These are phyloP conservation scores for Aleiodes testaceus DNA, from an alignment of 2,888 invertebrate species.

Conservation along the genomic window DNA sequence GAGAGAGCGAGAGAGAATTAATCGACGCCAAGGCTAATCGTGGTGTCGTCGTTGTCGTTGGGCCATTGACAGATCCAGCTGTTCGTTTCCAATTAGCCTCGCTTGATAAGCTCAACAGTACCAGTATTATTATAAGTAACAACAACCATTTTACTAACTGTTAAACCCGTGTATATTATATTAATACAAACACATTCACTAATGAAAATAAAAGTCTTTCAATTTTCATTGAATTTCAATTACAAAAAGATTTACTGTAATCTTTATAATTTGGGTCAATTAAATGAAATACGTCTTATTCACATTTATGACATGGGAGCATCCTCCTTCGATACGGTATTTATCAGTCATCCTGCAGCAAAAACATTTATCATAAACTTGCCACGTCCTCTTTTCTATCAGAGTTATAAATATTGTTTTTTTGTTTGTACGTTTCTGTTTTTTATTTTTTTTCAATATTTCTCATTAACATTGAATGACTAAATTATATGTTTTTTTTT, in stretches of 20 bases:
- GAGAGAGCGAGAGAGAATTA: constrained; percentile 26
- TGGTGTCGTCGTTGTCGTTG: constrained; percentile 48
- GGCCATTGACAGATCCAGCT: constrained; percentile 66
- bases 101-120: constrained; percentile 72
- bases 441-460: constrained; percentile 39
- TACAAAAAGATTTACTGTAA: constrained; percentile 27
- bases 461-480: background rate
- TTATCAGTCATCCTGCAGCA: constrained; percentile 67
- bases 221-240: constrained; percentile 13
- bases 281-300: constrained; percentile 18
- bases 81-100: constrained; percentile 72
- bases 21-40: constrained; percentile 51
- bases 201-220: constrained; percentile 12
- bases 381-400: constrained; percentile 35
- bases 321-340: constrained; percentile 65
- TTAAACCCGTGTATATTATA: constrained; percentile 1
- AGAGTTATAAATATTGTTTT: constrained; percentile 40
- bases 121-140: constrained; percentile 69
- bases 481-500: constrained; percentile 4
- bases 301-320: constrained; percentile 39
- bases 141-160: constrained; percentile 55
- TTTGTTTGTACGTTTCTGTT: no score
- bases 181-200: constrained; percentile 5
- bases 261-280: constrained; percentile 34
- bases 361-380: constrained; percentile 49